Evolutionary conservation across 92 coral and sea anemone genomes (phyloP).

Genomic region (Parazoanthus darwini): DNA sequence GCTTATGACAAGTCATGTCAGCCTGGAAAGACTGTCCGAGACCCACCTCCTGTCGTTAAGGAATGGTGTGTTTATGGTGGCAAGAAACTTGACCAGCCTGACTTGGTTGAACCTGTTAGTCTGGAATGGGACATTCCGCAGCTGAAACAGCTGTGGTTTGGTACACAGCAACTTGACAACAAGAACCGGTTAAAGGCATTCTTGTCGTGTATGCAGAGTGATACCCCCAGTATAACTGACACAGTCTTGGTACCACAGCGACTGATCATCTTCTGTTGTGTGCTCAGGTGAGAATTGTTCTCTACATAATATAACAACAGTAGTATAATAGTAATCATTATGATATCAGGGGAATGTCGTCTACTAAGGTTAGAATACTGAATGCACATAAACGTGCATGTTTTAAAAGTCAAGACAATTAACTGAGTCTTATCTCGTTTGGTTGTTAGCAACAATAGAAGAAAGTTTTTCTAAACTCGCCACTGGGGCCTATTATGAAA

Average conservation of each 20-base stretch:
- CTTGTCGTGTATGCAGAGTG: slow-evolving; percentile 90
- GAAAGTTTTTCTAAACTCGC: no score
- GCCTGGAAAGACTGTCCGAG: slow-evolving; percentile 45
- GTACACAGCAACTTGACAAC: slow-evolving; percentile 75
- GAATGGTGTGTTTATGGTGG: slow-evolving; percentile 99
- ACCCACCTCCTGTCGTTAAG: slow-evolving; percentile 80
- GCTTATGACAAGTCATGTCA: slow-evolving; percentile 57
- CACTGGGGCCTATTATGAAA: no score
- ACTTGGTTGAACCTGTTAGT: slow-evolving; percentile 77
- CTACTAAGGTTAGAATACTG: no score
- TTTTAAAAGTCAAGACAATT: no score
- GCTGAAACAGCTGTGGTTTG: slow-evolving; percentile 90
- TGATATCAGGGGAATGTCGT: no score
- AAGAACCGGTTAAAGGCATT: slow-evolving; percentile 92
- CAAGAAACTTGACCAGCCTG: slow-evolving; percentile 78
- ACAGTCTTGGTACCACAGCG: slow-evolving; percentile 95
- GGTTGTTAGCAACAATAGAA: no score
- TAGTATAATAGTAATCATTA: no score
- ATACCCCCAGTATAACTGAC: slow-evolving; percentile 90
- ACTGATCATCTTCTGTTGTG: slow-evolving; percentile 87
- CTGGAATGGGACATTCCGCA: slow-evolving; percentile 91
- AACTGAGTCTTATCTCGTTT: no score
- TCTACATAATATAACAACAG: no score
- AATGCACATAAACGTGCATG: no score
- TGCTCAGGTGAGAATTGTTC: slow-evolving; percentile 66